phyloP scores from a whole-genome alignment of 2,888 invertebrate species.

The Thecophora atra region DNA sequence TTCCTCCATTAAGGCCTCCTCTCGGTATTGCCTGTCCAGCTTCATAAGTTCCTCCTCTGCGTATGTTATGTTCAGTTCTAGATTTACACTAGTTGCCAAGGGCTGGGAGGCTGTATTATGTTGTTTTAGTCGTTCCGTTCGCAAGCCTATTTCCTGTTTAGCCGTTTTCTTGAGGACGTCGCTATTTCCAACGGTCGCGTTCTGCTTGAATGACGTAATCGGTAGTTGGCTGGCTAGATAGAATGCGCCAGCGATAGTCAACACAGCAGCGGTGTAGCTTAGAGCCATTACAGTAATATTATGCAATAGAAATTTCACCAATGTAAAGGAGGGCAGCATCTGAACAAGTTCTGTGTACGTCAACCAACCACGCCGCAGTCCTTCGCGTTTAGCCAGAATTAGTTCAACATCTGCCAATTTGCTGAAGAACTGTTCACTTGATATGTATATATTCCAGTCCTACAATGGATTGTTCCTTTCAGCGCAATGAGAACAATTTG shows the following conservation, averaged over 20 bases:
- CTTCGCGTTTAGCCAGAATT: constrained; percentile 78
- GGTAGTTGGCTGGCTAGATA: constrained; percentile 68
- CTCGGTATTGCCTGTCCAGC: constrained; percentile 56
- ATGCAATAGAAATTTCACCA: constrained; percentile 60
- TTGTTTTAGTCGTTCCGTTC: neutral
- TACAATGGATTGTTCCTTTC: constrained; percentile 41
- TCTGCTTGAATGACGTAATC: constrained; percentile 63
- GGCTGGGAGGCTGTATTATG: constrained; percentile 14
- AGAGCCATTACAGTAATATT: constrained; percentile 62
- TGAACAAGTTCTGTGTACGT: constrained; percentile 82
- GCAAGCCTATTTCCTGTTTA: constrained; percentile 17
- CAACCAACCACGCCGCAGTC: constrained; percentile 78
- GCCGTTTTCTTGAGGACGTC: neutral
- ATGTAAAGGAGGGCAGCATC: constrained; percentile 61
- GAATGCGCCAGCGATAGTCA: constrained; percentile 66
- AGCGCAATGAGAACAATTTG: neutral
- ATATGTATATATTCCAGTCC: constrained; percentile 90
- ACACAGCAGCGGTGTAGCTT: constrained; percentile 64
- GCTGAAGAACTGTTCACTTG: constrained; percentile 77
- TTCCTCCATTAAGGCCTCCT: constrained; percentile 54
- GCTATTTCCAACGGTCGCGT: neutral
- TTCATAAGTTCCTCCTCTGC: constrained; percentile 58
- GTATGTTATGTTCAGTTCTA: constrained; percentile 43
- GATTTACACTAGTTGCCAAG: constrained; percentile 31
- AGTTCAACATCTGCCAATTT: constrained; percentile 77